Evolutionary conservation across 2,113 vertebrate genomes (phyloP).

Genomic region (Cynopterus brachyotis): DNA sequence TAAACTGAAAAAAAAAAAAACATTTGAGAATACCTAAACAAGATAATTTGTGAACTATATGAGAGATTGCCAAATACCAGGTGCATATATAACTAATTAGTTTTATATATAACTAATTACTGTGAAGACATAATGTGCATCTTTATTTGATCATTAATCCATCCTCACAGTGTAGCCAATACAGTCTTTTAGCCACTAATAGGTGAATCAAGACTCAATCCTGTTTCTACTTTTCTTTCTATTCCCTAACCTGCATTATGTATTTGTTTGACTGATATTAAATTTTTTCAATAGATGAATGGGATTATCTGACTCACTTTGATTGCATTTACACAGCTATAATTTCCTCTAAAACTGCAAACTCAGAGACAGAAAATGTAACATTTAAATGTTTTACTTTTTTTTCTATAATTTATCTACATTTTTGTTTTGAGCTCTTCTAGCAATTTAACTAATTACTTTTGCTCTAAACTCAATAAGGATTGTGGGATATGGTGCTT

Average conservation of each 20-base stretch:
- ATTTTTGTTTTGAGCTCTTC: background rate
- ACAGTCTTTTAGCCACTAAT: background rate
- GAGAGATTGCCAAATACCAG: background rate
- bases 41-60: background rate
- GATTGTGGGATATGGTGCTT: background rate
- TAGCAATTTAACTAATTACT: background rate
- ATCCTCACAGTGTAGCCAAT: background rate
- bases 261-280: background rate
- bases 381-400: background rate
- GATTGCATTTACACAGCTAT: background rate
- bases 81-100: background rate
- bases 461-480: background rate
- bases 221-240: background rate
- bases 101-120: background rate
- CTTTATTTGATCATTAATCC: background rate
- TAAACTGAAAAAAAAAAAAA: constrained; percentile 5
- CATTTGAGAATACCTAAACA: background rate
- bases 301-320: background rate
- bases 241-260: background rate
- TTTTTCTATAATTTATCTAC: background rate
- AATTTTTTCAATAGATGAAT: background rate
- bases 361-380: background rate
- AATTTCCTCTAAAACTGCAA: background rate
- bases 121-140: background rate
- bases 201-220: background rate